phyloP scores from a whole-genome alignment of 2,797 vertebrate genomes.

The Syngnathus acus region DNA sequence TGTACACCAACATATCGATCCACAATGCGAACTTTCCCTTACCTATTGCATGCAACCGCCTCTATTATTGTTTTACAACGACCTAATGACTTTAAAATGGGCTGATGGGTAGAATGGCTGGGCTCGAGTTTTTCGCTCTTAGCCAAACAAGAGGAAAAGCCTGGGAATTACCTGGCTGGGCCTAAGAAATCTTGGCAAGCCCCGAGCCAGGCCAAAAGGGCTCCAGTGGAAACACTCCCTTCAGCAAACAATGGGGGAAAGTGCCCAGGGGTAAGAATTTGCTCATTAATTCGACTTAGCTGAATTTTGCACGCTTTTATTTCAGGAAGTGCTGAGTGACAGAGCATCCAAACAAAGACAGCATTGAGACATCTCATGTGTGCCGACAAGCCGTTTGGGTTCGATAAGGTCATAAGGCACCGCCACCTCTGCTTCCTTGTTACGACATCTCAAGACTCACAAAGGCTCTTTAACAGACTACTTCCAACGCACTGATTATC shows the following conservation, averaged over 20 bases:
- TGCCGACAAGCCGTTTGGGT: slow-evolving; percentile 19
- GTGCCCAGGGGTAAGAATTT: slow-evolving; percentile 45
- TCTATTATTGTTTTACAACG: slow-evolving; percentile 4
- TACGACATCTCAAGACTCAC: slow-evolving; percentile 14
- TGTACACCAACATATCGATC: neutral
- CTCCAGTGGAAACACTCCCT: slow-evolving; percentile 48
- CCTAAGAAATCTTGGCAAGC: slow-evolving; percentile 44
- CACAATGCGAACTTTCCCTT: neutral
- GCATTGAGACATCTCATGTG: slow-evolving; percentile 56
- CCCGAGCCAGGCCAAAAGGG: slow-evolving; percentile 29
- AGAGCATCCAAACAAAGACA: slow-evolving; percentile 44
- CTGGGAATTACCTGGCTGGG: slow-evolving; percentile 62
- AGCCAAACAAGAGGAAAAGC: slow-evolving; percentile 60
- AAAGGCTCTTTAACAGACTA: slow-evolving; percentile 35
- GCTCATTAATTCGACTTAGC: slow-evolving; percentile 66
- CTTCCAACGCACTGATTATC: slow-evolving; percentile 46
- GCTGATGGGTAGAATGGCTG: slow-evolving; percentile 41
- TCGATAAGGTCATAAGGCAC: slow-evolving; percentile 38
- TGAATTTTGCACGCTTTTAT: slow-evolving; percentile 45
- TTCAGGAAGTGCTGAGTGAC: slow-evolving; percentile 50
- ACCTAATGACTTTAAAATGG: slow-evolving; percentile 60
- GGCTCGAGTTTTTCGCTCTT: slow-evolving; percentile 21
- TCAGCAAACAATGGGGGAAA: slow-evolving; percentile 52
- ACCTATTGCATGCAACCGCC: neutral
- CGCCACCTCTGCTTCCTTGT: slow-evolving; percentile 34